Conservation (phyloP, 2,888 invertebrate species). For the Platynereis dumerilii region DNA sequence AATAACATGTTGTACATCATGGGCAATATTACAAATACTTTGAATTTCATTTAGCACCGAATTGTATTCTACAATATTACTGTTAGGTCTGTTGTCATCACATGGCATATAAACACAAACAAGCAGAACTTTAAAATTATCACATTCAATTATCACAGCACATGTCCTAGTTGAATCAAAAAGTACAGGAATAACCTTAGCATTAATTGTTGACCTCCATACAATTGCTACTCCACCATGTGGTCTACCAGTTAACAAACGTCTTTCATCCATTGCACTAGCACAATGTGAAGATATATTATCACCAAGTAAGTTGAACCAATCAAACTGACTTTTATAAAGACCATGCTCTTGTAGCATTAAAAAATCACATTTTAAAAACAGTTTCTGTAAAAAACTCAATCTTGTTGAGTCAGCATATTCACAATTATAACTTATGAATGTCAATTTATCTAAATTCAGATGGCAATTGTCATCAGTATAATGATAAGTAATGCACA, state of each 20-base stretch:
- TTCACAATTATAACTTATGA: conserved; percentile 6
- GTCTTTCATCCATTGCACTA: conserved; percentile 7
- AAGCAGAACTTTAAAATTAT: background rate
- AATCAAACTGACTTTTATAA: conserved; percentile 2
- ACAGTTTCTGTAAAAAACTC: background rate
- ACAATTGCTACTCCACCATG: too few relatives aligned
- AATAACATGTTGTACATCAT: conserved; percentile 6
- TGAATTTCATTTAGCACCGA: background rate
- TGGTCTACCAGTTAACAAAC: too few relatives aligned
- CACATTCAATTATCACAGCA: conserved; percentile 1
- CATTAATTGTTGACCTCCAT: too few relatives aligned
- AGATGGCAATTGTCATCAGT: too few relatives aligned
- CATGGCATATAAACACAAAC: conserved; percentile 9
- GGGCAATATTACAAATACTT: conserved; percentile 2
- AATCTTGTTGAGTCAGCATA: background rate
- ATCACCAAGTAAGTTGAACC: background rate
- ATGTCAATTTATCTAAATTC: background rate
- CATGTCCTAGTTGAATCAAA: background rate
- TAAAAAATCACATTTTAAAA: conserved; percentile 1
- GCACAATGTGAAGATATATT: background rate
- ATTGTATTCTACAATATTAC: conserved; percentile 8
- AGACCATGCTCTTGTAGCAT: conserved; percentile 7
- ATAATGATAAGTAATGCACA: too few relatives aligned
- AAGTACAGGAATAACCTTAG: background rate
- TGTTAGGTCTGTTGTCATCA: conserved; percentile 8